phyloP scores from a whole-genome alignment of 2,888 invertebrate genomes.

The Drosophila trichaetosa region DNA sequence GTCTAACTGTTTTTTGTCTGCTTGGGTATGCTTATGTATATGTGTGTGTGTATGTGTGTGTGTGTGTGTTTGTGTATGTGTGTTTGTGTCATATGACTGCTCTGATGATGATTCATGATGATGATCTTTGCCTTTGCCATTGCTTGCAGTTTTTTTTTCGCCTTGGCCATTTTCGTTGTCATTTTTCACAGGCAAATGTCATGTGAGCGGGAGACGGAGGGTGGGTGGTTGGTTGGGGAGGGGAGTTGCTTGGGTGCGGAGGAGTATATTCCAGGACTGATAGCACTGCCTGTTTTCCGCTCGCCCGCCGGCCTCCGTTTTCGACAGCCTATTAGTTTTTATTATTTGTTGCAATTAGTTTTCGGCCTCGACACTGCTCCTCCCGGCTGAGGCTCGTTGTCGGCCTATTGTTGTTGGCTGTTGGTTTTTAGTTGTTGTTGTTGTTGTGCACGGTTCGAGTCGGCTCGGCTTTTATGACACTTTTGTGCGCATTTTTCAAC shows the following conservation, averaged over 20 bases:
- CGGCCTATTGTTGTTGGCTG: slow-evolving; percentile 2
- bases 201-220: not conserved
- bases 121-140: slow-evolving; percentile 70
- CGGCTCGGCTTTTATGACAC: slow-evolving; percentile 70
- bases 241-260: not conserved
- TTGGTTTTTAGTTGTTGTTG: slow-evolving; percentile 6
- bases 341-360: slow-evolving; percentile 81
- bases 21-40: slow-evolving; percentile 13
- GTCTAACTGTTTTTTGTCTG: slow-evolving; percentile 61
- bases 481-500: slow-evolving; percentile 76
- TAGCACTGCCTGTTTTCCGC: slow-evolving; percentile 7
- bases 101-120: slow-evolving; percentile 78
- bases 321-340: slow-evolving; percentile 82
- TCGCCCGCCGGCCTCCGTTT: slow-evolving; percentile 50
- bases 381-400: slow-evolving; percentile 13
- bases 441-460: not conserved
- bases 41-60: slow-evolving; percentile 28
- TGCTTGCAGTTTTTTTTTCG: slow-evolving; percentile 63
- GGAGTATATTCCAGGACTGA: slow-evolving; percentile 15
- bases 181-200: slow-evolving; percentile 70
- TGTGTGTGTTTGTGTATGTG: slow-evolving; percentile 22
- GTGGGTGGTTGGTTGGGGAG: not conserved
- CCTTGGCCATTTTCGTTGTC: slow-evolving; percentile 65
- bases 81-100: slow-evolving; percentile 47
- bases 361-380: slow-evolving; percentile 48